phyloP scores from a whole-genome alignment of 2,797 vertebrate genomes.

The Rhinogobio ventralis region DNA sequence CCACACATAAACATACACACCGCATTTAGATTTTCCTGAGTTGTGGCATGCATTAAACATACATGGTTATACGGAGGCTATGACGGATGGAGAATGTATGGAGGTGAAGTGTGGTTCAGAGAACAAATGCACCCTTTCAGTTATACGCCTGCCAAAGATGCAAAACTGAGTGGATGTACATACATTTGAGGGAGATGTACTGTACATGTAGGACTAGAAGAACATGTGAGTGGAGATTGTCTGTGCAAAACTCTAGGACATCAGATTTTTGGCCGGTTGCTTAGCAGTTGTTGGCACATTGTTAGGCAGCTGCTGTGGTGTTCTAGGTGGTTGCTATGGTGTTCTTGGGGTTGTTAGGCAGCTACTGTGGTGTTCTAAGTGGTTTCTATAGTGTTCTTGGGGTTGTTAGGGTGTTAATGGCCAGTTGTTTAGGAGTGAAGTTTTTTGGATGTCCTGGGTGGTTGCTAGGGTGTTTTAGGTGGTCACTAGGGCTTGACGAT shows the following conservation, averaged over 20 bases:
- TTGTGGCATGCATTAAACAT: slow-evolving; percentile 15
- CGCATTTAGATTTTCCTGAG: not conserved
- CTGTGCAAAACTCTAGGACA: not conserved
- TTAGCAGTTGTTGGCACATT: not conserved
- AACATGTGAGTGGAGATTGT: not conserved
- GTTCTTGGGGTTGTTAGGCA: not conserved
- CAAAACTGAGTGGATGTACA: slow-evolving; percentile 4
- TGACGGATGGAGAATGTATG: slow-evolving; percentile 6
- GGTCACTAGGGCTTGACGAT: not conserved
- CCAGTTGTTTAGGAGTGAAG: not conserved
- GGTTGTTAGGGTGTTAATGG: not conserved
- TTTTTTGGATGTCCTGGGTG: not conserved
- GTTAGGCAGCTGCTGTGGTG: not conserved
- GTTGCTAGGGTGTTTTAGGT: not conserved
- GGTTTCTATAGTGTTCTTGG: not conserved
- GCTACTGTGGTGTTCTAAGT: too few species aligned
- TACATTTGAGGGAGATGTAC: not conserved
- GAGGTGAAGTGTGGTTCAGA: slow-evolving; percentile 29
- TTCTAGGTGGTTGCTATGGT: not conserved
- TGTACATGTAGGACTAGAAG: not conserved
- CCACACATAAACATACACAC: slow-evolving; percentile 20
- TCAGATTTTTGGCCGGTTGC: not conserved
- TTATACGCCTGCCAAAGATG: not conserved
- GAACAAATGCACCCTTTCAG: slow-evolving; percentile 3
- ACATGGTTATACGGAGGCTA: slow-evolving; percentile 14